Evolutionary conservation across 2,113 vertebrate genomes (phyloP).

Genomic region (Urocitellus parryii): DNA sequence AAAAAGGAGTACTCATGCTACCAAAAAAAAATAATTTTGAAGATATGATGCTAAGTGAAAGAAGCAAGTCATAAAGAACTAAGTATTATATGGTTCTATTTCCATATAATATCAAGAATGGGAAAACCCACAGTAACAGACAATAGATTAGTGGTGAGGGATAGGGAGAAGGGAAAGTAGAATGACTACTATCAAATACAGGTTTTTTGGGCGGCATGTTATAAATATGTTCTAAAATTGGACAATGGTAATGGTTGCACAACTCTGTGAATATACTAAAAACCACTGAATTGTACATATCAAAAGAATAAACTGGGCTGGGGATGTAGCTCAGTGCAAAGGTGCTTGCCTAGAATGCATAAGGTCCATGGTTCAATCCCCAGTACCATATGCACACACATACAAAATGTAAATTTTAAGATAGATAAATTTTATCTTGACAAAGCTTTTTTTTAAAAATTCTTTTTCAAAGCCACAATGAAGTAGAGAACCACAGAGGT

Average conservation of each 20-base stretch:
- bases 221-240: background rate
- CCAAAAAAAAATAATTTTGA: too few species aligned
- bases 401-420: background rate
- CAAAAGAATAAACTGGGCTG: background rate
- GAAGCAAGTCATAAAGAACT: background rate
- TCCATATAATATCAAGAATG: background rate
- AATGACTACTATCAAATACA: background rate
- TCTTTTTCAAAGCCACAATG: background rate
- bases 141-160: background rate
- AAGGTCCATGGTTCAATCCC: too few species aligned
- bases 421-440: background rate
- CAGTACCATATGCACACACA: too few species aligned
- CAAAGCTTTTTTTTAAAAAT: background rate
- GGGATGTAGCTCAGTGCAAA: too few species aligned
- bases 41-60: background rate
- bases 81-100: background rate
- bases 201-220: too few species aligned
- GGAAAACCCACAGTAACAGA: background rate
- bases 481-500: background rate
- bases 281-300: background rate
- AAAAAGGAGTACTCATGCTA: background rate
- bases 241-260: background rate
- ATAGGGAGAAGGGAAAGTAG: background rate
- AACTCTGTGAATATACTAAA: background rate
- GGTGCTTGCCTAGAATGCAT: too few species aligned